Percentiles rank a stretch among this genome's conserved stretches.
These are phyloP conservation scores for Eunapius fragilis DNA, from an alignment of 37 sponge, comb jelly and placozoan genomes.

Conservation along the genomic window DNA sequence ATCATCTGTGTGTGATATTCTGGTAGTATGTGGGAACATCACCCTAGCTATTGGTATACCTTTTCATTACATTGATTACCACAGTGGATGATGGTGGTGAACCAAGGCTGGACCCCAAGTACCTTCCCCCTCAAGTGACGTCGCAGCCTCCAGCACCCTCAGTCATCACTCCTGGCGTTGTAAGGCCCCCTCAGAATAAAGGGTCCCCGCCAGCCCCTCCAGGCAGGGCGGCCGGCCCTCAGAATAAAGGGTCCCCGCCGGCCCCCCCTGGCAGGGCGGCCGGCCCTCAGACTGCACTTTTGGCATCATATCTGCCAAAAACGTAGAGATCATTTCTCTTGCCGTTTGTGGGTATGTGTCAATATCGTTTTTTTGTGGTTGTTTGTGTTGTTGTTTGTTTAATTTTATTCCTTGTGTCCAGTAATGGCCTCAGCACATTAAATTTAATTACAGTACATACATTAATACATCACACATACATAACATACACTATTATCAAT, in stretches of 20 bases:
- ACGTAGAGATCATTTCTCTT: slow-evolving; percentile 2
- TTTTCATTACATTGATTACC: no score
- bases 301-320: slow-evolving; percentile 24
- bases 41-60: no score
- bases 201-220: neutral
- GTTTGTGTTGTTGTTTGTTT: neutral
- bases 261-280: neutral
- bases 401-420: no score
- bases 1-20: no score
- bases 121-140: slow-evolving; percentile 16
- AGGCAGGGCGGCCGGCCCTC: no score
- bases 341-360: neutral
- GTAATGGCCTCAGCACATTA: no score
- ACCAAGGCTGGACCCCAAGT: slow-evolving; percentile 51
- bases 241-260: neutral
- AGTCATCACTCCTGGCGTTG: slow-evolving; percentile 13
- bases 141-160: neutral
- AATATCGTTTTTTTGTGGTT: neutral
- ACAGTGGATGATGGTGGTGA: neutral
- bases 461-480: no score
- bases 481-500: neutral
- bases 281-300: neutral
- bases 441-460: no score
- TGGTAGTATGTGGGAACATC: no score
- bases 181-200: neutral